phyloP scores from a whole-genome alignment of 1,140 invertebrate genomes.

The Atta colombica region DNA sequence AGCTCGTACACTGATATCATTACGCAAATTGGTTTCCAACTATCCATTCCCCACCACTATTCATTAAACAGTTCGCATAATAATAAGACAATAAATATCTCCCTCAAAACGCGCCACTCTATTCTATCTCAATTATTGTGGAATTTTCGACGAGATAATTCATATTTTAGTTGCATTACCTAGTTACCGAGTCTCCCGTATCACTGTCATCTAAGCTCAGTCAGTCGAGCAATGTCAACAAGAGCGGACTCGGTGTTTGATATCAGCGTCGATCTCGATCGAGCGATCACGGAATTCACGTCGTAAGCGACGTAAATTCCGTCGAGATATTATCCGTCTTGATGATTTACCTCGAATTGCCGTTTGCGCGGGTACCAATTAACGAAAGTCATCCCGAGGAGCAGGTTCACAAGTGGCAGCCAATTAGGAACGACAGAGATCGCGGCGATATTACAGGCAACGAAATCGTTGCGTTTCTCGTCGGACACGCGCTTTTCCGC shows the following conservation, averaged over 20 bases:
- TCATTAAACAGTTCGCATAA: conserved; percentile 21
- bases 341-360: conserved; percentile 43
- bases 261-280: conserved; percentile 30
- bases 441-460: conserved; percentile 12
- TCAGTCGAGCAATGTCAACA: conserved; percentile 14
- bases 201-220: neutral
- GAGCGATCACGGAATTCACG: neutral
- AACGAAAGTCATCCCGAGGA: conserved; percentile 50
- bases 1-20: conserved; percentile 40
- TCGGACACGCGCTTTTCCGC: conserved; percentile 45
- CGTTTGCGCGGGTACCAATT: conserved; percentile 50
- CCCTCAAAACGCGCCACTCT: neutral
- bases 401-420: conserved; percentile 25
- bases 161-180: neutral
- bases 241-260: neutral
- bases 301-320: neutral
- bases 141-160: neutral
- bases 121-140: neutral
- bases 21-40: conserved; percentile 54
- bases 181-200: neutral
- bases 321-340: conserved; percentile 53
- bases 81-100: conserved; percentile 41
- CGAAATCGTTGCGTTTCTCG: conserved; percentile 25
- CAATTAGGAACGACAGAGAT: conserved; percentile 41
- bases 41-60: neutral